Percentiles rank a stretch among this genome's conserved stretches.
Evolutionary conservation across 2,888 invertebrate species (phyloP).

Genomic region (Chymomyza caudatula): DNA sequence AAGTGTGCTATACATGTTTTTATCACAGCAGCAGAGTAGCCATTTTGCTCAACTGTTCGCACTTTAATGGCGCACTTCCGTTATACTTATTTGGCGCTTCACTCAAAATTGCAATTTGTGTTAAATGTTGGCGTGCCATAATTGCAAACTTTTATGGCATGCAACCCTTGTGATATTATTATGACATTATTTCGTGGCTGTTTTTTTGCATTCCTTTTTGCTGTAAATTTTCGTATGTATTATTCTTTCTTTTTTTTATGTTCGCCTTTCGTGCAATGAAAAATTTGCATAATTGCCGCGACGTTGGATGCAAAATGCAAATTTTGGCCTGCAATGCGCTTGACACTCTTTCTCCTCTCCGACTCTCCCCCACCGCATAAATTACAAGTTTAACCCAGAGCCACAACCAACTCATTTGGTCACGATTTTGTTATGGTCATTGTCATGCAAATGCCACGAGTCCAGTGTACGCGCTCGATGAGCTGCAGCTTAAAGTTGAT

Average conservation of each 20-base stretch:
- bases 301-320: neutral
- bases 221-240: neutral
- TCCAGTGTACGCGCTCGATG: neutral
- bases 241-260: neutral
- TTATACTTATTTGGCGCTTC: neutral
- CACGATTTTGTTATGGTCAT: neutral
- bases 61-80: constrained; percentile 14
- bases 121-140: neutral
- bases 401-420: neutral
- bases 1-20: too few relatives aligned
- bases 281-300: constrained; percentile 14
- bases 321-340: neutral
- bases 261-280: neutral
- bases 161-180: neutral
- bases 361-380: neutral
- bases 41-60: neutral
- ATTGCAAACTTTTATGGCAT: neutral
- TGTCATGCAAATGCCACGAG: constrained; percentile 4
- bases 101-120: neutral
- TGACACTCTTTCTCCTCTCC: neutral
- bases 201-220: neutral
- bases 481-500: neutral
- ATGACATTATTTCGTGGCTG: neutral
- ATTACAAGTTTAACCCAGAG: neutral
- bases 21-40: neutral